Percentiles rank a stretch among this genome's conserved stretches.
Conservation (phyloP, 1,140 invertebrate species). For the fruit fly (Drosophila melanogaster) region Release_6_plus_ISO1_MT NT_037436.4:4835501-4836000, state of each 20-base stretch:
- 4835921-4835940: too few species aligned
- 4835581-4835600: constrained; percentile 72
- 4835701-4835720: constrained; percentile 12
- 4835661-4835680: constrained; percentile 11
- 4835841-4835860: not conserved
- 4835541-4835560: constrained; percentile 52
- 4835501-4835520: constrained; percentile 58
- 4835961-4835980: not conserved
- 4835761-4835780: not conserved
- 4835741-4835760: not conserved
- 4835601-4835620: constrained; percentile 11
- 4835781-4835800: not conserved
- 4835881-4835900: not conserved
- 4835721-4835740: not conserved
- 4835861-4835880: not conserved
- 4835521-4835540: constrained; percentile 29
- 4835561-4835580: constrained; percentile 54
- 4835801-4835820: not conserved
- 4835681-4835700: constrained; percentile 21
- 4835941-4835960: too few species aligned
- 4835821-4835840: not conserved
- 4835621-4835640: not conserved
- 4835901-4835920: not conserved
- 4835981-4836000: not conserved
- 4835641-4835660: constrained; percentile 3